Conservation (phyloP, 2,797 vertebrate genomes). For the Rhodeus uyekii region DNA sequence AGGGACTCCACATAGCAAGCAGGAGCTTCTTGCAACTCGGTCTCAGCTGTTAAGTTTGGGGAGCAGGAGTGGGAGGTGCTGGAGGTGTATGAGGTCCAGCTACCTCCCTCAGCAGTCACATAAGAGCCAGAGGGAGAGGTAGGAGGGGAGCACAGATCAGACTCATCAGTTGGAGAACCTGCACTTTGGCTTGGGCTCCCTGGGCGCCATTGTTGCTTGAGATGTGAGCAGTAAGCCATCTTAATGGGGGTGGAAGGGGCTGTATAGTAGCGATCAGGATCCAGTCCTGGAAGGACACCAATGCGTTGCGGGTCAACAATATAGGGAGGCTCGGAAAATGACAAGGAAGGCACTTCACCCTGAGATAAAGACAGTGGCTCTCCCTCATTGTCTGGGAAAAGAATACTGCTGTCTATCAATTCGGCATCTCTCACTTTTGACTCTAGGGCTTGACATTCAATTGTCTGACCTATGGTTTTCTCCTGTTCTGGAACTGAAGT, state of each 20-base stretch:
- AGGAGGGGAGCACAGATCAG: constrained; percentile 85
- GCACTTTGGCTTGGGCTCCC: constrained; percentile 75
- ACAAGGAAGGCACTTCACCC: constrained; percentile 90
- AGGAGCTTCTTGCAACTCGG: constrained; percentile 81
- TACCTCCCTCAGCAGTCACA: constrained; percentile 92
- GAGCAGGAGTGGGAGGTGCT: constrained; percentile 90
- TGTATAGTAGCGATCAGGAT: constrained; percentile 89
- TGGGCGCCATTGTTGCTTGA: constrained; percentile 72
- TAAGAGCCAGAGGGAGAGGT: constrained; percentile 95
- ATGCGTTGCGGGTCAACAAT: constrained; percentile 75
- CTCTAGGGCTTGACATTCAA: constrained; percentile 58
- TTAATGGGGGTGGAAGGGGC: constrained; percentile 92
- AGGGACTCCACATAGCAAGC: constrained; percentile 78
- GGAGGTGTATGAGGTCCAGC: constrained; percentile 88
- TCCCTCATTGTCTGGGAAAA: constrained; percentile 61
- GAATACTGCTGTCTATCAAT: constrained; percentile 59
- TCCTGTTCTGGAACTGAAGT: constrained; percentile 45
- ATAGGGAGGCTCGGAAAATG: constrained; percentile 78
- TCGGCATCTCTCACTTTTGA: constrained; percentile 59
- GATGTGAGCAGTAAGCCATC: constrained; percentile 72
- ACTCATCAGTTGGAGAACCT: constrained; percentile 78
- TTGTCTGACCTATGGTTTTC: constrained; percentile 54
- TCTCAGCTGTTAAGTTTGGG: constrained; percentile 83
- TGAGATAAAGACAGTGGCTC: constrained; percentile 74
- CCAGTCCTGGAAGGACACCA: constrained; percentile 74